Evolutionary conservation across 30 jellyfish, hydroid and myxozoan species (phyloP).

Genomic region (Pelagia noctiluca): DNA sequence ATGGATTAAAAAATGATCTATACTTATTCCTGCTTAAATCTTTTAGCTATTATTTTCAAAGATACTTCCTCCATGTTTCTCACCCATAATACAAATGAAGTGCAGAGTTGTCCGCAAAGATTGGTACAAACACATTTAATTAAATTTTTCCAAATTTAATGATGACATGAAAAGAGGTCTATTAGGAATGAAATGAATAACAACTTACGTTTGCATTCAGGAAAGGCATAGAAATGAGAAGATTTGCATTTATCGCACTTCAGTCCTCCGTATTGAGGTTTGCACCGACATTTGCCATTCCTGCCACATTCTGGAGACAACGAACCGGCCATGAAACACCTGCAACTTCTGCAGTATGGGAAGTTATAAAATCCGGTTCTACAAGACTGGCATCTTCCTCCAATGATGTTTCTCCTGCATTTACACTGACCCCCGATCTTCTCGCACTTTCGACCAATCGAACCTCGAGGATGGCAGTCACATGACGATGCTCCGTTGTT

Average conservation of each 20-base stretch:
- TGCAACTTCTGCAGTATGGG: constrained; percentile 91
- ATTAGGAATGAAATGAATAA: background rate
- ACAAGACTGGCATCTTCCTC: constrained; percentile 78
- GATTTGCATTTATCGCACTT: constrained; percentile 69
- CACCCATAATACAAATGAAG: no score
- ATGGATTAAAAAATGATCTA: no score
- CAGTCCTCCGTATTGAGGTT: constrained; percentile 65
- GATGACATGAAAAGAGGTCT: no score
- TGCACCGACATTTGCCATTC: constrained; percentile 81
- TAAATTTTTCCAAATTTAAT: no score
- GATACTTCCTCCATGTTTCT: background rate
- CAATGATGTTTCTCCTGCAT: constrained; percentile 81
- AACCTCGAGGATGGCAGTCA: constrained; percentile 79
- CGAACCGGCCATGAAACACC: constrained; percentile 82
- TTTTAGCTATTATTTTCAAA: background rate
- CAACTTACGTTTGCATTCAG: constrained; percentile 84
- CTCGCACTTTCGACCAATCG: constrained; percentile 51
- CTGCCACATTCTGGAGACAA: constrained; percentile 75
- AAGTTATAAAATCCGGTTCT: constrained; percentile 84
- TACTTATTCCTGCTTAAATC: background rate
- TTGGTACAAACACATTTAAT: no score
- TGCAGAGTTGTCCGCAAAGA: no score
- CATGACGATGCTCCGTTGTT: constrained; percentile 72
- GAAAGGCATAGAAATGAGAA: constrained; percentile 68
- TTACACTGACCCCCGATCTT: constrained; percentile 88